Evolutionary conservation across 2,113 vertebrate species (phyloP), one percentile per base, ranked within the genome.

Genomic region (Castor canadensis): DNA sequence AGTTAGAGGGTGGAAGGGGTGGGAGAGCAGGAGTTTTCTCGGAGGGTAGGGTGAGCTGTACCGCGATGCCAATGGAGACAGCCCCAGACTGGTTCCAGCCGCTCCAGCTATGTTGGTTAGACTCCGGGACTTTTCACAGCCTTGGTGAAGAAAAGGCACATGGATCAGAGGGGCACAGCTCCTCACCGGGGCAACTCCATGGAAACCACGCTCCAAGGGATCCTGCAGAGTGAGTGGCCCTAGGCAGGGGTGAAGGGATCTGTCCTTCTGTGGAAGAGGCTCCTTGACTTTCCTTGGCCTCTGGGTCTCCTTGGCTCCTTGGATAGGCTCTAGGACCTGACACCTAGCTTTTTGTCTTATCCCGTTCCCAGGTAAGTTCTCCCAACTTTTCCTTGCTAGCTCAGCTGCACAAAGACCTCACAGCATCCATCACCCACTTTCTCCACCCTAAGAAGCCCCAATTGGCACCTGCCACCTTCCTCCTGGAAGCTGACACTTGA

Each of bases 121-220:
- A 94, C 98, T 98, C 95, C 97, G 93, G 40, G 98, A 98, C 76
- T 98, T 98, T 91, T 95, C 98, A 82, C 77, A 92, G 97, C 98
- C 98, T 98, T 97, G 89, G 97, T 93, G 97, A 84, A 98, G 97
- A 98, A 97, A 98, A 98, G 17, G 98, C 75, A 97, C 62, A 97
- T 0, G 95, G 81, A 79, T 96, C 97, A 97, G 96, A 92, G 97
- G 69, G 97, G 84, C 67, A 13, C 9, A 1, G 69, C 69, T 80
- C 22, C 38, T 26, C 9, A 1, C 17, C 40, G 7, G 66, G 75
- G 49, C 1, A 6, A 35, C 60, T 82, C 91, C 49, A 5, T 8
- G 81, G 81, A 69, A 30, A 40, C 72, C 86, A 19, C 1, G n/a
- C 24, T 95, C 79, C 38, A 62, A 6, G 71, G 83, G 30, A 54